Evolutionary conservation across 2,113 vertebrate genomes (phyloP).

Genomic region (Calonectris borealis): DNA sequence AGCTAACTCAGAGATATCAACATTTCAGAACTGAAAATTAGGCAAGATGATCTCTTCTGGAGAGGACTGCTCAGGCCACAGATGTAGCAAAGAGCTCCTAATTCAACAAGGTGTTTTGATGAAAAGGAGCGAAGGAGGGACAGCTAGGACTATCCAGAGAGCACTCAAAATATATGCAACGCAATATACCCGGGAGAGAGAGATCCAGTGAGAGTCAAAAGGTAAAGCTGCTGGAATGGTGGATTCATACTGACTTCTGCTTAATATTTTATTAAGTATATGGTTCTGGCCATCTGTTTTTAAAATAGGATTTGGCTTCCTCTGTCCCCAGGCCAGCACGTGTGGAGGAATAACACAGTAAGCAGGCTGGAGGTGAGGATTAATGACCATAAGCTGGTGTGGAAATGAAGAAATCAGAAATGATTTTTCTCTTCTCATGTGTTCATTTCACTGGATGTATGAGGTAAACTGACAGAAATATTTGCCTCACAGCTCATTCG

Average conservation of each 20-base stretch:
- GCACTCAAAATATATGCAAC: neutral
- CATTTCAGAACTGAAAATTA: neutral
- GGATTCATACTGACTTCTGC: neutral
- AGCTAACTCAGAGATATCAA: neutral
- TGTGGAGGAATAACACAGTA: neutral
- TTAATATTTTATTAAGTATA: neutral
- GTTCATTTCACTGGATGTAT: neutral
- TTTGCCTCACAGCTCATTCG: slow-evolving; percentile 40
- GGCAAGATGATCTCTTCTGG: neutral
- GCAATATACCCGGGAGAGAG: neutral
- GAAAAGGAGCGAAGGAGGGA: neutral
- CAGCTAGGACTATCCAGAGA: neutral
- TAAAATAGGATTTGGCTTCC: neutral
- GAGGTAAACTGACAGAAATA: neutral
- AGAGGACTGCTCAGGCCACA: neutral
- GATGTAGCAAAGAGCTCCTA: neutral
- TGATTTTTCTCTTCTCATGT: neutral
- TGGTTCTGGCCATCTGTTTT: neutral
- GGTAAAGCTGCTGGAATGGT: neutral
- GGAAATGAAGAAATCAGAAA: neutral
- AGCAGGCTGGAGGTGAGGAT: neutral
- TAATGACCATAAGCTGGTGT: neutral
- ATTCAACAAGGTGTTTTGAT: neutral
- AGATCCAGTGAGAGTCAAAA: neutral
- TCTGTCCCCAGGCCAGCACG: neutral